Evolutionary conservation across 2,797 vertebrate genomes (phyloP), one percentile per base, ranked within the genome.

Genomic region (Serranus cabrilla): DNA sequence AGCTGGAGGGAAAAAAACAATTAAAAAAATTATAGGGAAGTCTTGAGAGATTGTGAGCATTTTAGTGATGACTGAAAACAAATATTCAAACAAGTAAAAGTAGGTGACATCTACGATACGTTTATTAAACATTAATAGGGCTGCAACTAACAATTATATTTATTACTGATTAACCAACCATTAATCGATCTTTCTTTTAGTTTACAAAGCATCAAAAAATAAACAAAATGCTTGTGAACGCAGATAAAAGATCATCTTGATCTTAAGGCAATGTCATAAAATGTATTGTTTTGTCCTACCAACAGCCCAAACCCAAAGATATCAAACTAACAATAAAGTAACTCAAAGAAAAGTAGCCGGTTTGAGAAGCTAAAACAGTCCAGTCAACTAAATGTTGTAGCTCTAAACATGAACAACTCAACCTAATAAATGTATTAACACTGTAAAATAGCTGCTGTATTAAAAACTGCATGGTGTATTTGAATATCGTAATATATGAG

Each of bases 1-100:
- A 97, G 96, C 98, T 99, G 73, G 25, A 90, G 13, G 43, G 39
- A 23, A 14, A 67, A 17, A 51, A 46, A 54, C 0, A 68, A 20
- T 2, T 11, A 47, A 27, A 51, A 6, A 50, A 20, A 11, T 43
- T 13, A 18, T 10, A 11, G 1, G 11, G 12, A 20, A 3, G 2
- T 23, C 21, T 13, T 17, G 10, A 66, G 20, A 59, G 13, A 46
- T 61, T 55, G 18, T 49, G 17, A 39, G n/a, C 1, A 31, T 20
- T 17, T 37, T 46, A 27, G 2, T 12, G 5, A 17, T 6, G 11
- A 49, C 21, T 42, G 23, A 18, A 50, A 50, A 20, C 14, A 68
- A 21, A 12, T 13, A 56, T 25, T 50, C 14, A 5, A 47, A 51
- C 1, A 21, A 34, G 9, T 39, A 31, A 56, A 49, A 0, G 1